A percentile compares a stretch with the other conserved stretches of the same genome.
These are phyloP conservation scores for Diuraphis noxia DNA, from an alignment of 1,140 invertebrate genomes.

Conservation along the genomic window DNA sequence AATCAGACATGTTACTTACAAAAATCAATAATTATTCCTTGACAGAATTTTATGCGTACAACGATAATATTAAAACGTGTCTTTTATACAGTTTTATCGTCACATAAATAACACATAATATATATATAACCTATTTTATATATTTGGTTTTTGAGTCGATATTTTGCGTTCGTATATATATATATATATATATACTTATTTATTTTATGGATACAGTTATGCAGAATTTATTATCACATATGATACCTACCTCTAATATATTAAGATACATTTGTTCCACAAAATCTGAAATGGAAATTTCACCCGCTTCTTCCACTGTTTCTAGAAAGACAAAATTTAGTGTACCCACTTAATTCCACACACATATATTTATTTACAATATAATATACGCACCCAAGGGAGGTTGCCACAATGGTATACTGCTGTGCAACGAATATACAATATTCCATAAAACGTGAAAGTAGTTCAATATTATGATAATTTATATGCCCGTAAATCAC, in stretches of 20 bases:
- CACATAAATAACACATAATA: background rate
- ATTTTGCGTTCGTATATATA: background rate
- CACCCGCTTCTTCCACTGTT: background rate
- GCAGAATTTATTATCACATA: background rate
- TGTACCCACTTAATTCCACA: background rate
- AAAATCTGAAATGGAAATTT: background rate
- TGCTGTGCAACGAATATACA: background rate
- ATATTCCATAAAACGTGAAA: background rate
- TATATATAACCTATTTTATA: background rate
- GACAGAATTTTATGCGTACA: background rate
- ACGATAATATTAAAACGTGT: background rate
- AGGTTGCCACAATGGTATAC: background rate
- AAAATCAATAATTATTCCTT: background rate
- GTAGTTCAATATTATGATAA: conserved; percentile 10
- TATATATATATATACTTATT: too few species aligned
- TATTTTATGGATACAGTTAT: background rate
- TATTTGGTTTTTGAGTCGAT: background rate
- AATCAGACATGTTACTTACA: background rate
- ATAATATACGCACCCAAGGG: background rate
- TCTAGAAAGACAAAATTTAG: background rate
- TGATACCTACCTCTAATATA: background rate
- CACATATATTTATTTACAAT: background rate
- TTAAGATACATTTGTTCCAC: background rate
- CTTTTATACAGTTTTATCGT: background rate
- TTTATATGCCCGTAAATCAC: background rate